Conservation (phyloP, 2,797 vertebrate species). For the Anisognathus igniventris region DNA sequence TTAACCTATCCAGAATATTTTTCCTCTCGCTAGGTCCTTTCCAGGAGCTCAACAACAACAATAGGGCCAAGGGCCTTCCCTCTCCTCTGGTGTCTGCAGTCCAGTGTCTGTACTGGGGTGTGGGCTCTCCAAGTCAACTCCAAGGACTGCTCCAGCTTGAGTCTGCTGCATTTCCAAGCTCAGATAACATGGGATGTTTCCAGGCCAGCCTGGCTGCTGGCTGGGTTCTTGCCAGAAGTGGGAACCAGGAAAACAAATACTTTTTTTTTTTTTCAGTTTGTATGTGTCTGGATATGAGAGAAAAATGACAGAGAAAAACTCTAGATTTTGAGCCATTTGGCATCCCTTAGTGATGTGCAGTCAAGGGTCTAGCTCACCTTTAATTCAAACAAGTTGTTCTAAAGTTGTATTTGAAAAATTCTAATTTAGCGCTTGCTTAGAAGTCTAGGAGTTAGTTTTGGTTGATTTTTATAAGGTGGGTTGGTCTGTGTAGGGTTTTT, state of each 20-base stretch:
- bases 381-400: neutral
- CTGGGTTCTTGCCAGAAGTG: neutral
- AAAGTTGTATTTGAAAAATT: neutral
- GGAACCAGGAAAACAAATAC: neutral
- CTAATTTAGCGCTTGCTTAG: neutral
- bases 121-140: neutral
- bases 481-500: neutral
- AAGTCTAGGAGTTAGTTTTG: neutral
- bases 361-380: neutral
- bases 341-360: neutral
- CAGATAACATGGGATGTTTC: neutral
- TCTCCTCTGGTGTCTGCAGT: neutral
- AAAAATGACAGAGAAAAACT: neutral
- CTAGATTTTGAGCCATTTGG: neutral
- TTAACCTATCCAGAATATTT: slow-evolving; percentile 18
- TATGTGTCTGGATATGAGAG: neutral
- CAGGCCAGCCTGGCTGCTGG: neutral
- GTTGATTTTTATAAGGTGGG: neutral
- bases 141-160: neutral
- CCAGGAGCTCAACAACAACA: slow-evolving; percentile 31
- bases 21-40: slow-evolving; percentile 6
- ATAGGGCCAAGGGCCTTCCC: slow-evolving; percentile 14
- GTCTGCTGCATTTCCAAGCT: neutral
- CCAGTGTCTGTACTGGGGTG: neutral
- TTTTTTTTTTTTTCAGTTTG: neutral